Evolutionary conservation across 2,797 vertebrate species (phyloP), one percentile per base, ranked within the genome.

Genomic region (Microctenopoma steveboyesi): DNA sequence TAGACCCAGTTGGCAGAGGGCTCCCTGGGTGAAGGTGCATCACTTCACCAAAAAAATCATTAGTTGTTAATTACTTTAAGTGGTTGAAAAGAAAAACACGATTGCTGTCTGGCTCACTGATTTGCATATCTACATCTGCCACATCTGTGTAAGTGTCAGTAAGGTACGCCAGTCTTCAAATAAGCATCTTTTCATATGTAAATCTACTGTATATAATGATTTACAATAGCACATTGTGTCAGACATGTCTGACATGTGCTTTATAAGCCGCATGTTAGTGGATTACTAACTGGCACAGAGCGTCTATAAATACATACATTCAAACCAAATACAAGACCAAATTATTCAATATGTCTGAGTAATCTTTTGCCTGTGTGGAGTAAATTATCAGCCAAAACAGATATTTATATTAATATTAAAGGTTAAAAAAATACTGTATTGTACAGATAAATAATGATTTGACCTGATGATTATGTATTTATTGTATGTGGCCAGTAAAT

Each of bases 201-300:
- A 71, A 76, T 80, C 71, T 66, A 22, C 22, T 22, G 22, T 22
- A 72, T 74, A 69, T 67, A 83, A 80, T 72, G 59, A 80, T 73
- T 79, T 64, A 52, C 72, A 68, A 70, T 74, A 82, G 69, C 55
- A 61, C 14, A 30, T 71, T 81, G 68, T 81, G 67, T 64, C 43
- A 67, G 78, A 83, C 78, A 79, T n/a, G 22, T 76, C 65, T 84
- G 78, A 45, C 49, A 16, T 51, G 33, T 66, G 48, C 46, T 64
- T 73, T 39, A 65, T 72, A 78, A 78, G 53, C 61, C 61, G 79
- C 16, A 58, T 66, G 27, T 79, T 81, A 84, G 67, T 79, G 75
- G 83, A 88, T 88, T 85, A 83, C 49, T 63, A 40, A 67, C 68
- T 64, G 61, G 51, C 57, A 69, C 33, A 66, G 50, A 64, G 61